Evolutionary conservation across 2,888 invertebrate species (phyloP), one percentile per base, ranked within the genome.

Genomic region (Thumatha senex): DNA sequence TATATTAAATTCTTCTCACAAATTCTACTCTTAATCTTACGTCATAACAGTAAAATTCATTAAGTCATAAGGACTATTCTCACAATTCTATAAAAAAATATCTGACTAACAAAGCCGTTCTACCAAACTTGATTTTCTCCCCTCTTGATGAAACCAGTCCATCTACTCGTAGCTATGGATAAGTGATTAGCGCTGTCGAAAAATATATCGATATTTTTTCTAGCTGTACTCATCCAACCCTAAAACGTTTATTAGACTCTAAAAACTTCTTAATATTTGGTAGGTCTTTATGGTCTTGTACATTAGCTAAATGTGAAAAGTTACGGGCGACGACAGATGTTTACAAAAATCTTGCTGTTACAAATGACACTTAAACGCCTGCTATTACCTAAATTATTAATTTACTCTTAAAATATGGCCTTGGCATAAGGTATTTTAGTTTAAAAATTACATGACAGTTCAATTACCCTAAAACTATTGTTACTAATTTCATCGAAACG

Each of bases 81-180:
- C 42, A 54, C 46, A 49, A 53, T 2, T 44, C 24, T n/a, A n/a
- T 54, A 50, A 40, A 50, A 53, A 56, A 40, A 44, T 15, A 15
- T 53, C 40, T 56, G 42, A 61, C 55, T 53, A 15, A 54, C 56
- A 46, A 35, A 55, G 4, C 15, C 15, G 31, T 47, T 67, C 56
- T 39, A 54, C 50, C 50, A 52, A 67, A 70, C 70, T 59, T 41
- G 67, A 61, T 56, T 56, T 53, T 48, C 51, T 41, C 58, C 56
- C 56, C 43, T 38, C 53, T 44, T 42, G 44, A 51, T 49, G 34
- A 54, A 57, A 59, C 64, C 63, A 60, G 66, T 63, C 63, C 53
- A 56, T 53, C 50, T 62, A 70, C 18, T 24, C 18, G 18, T 24
- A 24, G 3, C 18, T 65, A 51, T 45, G 33, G 33, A 9, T 31